These are phyloP conservation scores for Anguilla obscura DNA, from an alignment of 2,797 vertebrate species.

Conservation along the genomic window DNA sequence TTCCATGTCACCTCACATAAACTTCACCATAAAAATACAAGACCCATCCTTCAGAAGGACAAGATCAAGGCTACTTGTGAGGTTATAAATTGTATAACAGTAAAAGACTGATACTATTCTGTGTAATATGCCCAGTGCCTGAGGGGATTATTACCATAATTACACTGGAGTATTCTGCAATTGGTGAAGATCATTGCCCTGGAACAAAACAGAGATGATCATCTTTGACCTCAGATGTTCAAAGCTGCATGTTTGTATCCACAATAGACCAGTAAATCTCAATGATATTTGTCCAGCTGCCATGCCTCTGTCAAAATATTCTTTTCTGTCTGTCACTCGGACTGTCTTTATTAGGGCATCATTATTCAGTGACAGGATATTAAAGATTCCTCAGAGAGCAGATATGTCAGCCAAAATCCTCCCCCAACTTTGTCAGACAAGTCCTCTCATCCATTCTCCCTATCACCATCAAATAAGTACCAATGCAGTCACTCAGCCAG, in stretches of 20 bases:
- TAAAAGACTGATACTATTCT: slow-evolving; percentile 1
- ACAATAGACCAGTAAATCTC: slow-evolving; percentile 15
- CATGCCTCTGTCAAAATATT: slow-evolving; percentile 8
- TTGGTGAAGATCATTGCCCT: slow-evolving; percentile 4
- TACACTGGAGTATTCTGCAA: slow-evolving; percentile 8
- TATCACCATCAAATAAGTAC: slow-evolving; percentile 61
- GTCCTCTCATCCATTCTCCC: slow-evolving; percentile 54
- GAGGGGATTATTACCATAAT: slow-evolving; percentile 19
- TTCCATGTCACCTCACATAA: slow-evolving; percentile 1
- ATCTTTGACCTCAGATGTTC: slow-evolving; percentile 37
- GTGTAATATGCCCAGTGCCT: neutral
- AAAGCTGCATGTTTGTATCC: slow-evolving; percentile 32
- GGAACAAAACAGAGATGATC: slow-evolving; percentile 30
- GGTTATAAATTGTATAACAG: neutral
- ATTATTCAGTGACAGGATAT: slow-evolving; percentile 32
- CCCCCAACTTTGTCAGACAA: slow-evolving; percentile 42
- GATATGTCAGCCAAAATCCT: slow-evolving; percentile 37
- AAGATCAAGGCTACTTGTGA: neutral
- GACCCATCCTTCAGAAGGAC: neutral
- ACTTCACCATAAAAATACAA: slow-evolving; percentile 2
- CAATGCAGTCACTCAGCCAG: slow-evolving; percentile 62
- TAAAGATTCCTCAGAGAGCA: slow-evolving; percentile 27
- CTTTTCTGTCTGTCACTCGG: slow-evolving; percentile 26
- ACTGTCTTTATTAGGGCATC: slow-evolving; percentile 22
- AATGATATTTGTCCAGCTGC: slow-evolving; percentile 27